Base-by-base conservation (phyloP, 2,888 invertebrate species). In the Lepetodrilus schrolli region DNA sequence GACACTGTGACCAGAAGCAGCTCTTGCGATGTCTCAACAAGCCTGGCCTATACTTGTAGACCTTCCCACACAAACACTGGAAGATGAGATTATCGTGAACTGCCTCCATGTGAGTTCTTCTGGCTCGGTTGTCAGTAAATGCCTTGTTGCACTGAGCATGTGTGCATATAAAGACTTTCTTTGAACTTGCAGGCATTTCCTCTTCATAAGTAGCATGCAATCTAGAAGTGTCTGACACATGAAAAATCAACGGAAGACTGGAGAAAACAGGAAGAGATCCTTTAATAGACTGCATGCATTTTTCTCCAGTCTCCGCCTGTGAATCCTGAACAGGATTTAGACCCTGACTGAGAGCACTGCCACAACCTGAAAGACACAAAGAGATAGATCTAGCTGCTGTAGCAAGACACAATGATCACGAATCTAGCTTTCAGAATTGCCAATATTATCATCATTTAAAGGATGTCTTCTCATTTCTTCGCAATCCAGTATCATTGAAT, bases 21-120 rank as follows among this genome's bases (percentile, higher is more conserved):
- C n/a, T n/a, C 7, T 58, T 58, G 30, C 34, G 26, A 17, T 58
- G 58, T 34, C 58, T 58, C 26, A 58, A n/a, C 30, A 58, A 58
- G n/a, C 58, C 58, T n/a, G 58, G 58, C n/a, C 58, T 30, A 34
- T 58, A 58, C 58, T 58, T 58, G n/a, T 58, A 58, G 26, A 58
- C 58, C 30, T 58, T 58, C n/a, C 58, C 58, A 30, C 58, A 58
- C 2, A 30, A 7, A 30, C 58, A 58, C 26, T 58, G 34, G 34
- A 58, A 58, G 13, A 30, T 58, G n/a, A 58, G 34, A 34, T 58
- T 30, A n/a, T 58, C 58, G 17, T 58, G 58, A 3, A 58, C 58
- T n/a, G 58, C 58, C 21, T 58, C 58, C 1, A 34, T 17, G 17
- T 58, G 58, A 23, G 58, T 58, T 34, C 34, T 58, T 13, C 58